Percentiles rank a stretch among this genome's conserved stretches.
Conservation (phyloP, 1,140 invertebrate species). For the Adelges cooleyi region DNA sequence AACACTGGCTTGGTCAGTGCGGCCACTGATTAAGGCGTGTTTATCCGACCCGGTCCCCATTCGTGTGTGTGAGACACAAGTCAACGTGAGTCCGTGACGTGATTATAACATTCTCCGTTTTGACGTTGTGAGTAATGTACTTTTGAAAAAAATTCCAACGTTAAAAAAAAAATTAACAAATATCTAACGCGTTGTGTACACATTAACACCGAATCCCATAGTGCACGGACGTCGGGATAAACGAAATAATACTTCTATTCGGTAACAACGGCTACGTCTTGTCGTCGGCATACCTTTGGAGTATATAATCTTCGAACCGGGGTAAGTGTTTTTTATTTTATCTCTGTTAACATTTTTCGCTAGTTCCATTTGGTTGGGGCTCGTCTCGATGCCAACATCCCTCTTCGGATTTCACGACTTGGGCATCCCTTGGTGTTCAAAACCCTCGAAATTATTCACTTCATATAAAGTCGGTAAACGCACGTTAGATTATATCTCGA, state of each 20-base stretch:
- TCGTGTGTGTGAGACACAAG: background rate
- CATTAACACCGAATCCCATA: background rate
- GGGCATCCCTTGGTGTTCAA: no score
- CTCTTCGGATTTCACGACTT: no score
- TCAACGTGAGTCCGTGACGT: slow-evolving; percentile 18
- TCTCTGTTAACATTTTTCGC: no score
- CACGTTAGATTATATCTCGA: no score
- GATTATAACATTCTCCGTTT: background rate
- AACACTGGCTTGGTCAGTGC: background rate
- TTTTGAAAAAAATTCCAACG: slow-evolving; percentile 23
- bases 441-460: no score
- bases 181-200: background rate
- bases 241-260: no score
- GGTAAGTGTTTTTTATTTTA: no score
- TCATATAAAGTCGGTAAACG: no score
- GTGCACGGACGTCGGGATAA: background rate
- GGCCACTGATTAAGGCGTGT: background rate
- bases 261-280: background rate
- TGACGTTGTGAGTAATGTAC: background rate
- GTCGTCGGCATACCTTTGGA: background rate
- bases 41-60: background rate
- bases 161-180: slow-evolving; percentile 6
- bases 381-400: no score
- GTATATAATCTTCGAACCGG: background rate
- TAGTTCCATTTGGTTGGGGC: no score